A percentile compares a stretch with the other conserved stretches of the same genome.
Evolutionary conservation across 2,113 vertebrate species (phyloP).

Genomic region (Chaetops frenatus): DNA sequence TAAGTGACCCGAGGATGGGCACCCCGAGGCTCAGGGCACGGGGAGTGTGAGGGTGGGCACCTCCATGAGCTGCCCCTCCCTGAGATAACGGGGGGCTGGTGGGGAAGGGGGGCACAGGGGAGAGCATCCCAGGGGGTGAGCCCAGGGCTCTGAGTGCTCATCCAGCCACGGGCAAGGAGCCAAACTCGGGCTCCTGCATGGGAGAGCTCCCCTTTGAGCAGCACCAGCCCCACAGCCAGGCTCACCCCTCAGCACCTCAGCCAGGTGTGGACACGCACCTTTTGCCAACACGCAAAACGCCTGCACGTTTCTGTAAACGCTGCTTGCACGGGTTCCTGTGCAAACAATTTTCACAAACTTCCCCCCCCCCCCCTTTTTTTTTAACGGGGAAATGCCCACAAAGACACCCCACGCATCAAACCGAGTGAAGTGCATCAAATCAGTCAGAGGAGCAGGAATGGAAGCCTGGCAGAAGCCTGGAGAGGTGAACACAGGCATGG

Average conservation of each 20-base stretch:
- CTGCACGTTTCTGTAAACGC: background rate
- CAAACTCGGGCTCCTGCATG: rapidly evolving
- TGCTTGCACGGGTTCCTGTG: background rate
- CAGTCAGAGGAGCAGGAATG: rapidly evolving
- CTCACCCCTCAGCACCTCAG: background rate
- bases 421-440: background rate
- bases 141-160: background rate
- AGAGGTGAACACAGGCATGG: background rate
- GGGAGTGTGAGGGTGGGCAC: background rate
- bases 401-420: background rate
- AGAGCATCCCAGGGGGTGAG: background rate
- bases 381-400: background rate
- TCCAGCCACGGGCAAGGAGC: background rate
- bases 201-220: background rate
- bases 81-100: background rate
- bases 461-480: background rate
- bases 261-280: rapidly evolving
- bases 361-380: too few relatives aligned
- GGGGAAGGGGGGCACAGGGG: background rate
- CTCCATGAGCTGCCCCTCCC: background rate
- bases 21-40: background rate
- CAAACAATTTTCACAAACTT: background rate
- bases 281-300: background rate
- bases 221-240: background rate
- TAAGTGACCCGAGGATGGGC: background rate